Base-by-base conservation (phyloP, 2,797 vertebrate genomes). In the Heteromormyrus szaboi region DNA sequence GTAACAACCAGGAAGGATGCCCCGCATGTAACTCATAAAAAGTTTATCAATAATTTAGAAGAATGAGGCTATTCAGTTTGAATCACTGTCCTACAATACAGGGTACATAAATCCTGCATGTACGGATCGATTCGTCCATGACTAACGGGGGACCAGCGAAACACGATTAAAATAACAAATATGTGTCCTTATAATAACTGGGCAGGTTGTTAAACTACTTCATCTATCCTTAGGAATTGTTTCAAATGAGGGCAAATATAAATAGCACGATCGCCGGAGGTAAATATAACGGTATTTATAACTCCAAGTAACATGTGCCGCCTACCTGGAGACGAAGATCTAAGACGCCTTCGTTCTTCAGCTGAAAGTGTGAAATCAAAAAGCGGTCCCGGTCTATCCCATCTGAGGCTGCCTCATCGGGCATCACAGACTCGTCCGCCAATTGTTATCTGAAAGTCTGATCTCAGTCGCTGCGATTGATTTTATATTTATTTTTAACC, bases 361-460 rank as follows among this genome's bases (percentile, higher is more conserved):
- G 59, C 83, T 89, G 25, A 68, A n/a, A 59, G 9, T 17, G 22
- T 33, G 22, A 86, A 83, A 62, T 59, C 79, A 54, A 19, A 50
- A 44, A 81, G 44, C 33, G 25, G 46, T 83, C 88, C 62, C 83
- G 29, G 0, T 87, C 92, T 93, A 93, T 79, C 93, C 94, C 93
- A 94, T 93, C 89, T 62, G 83, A 91, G 92, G n/a, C 91, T 92
- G 89, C 14, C 62, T 37, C 85, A 14, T 25, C 7, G 29, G 83
- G 44, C 86, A 46, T 25, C 14, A 76, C 62, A 72, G 68, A 90
- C 54, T 54, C 86, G 68, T 85, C 48, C 22, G n/a, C 22, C 14
- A 65, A 41, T 54, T 81, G 68, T 51, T 72, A 33, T 83, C 29
- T 22, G 50, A 59, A 87, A 81, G 37, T 25, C 48, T 14, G 3